These are phyloP conservation scores for Epinotia demarniana DNA, from an alignment of 2,888 invertebrate genomes.

Conservation along the genomic window DNA sequence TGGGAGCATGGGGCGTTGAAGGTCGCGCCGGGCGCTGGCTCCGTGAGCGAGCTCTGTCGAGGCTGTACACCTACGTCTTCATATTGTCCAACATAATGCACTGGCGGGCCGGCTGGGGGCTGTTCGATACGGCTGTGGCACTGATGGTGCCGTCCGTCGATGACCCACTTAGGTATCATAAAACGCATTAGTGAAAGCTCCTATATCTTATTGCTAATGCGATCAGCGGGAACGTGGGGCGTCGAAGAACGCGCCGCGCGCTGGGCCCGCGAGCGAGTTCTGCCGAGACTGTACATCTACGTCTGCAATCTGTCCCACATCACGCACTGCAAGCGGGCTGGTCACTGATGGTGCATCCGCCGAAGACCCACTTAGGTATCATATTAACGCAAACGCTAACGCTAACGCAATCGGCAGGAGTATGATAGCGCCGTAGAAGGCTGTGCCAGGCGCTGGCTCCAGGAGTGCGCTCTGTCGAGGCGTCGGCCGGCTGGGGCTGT, in stretches of 20 bases:
- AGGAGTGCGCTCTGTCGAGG: constrained; percentile 83
- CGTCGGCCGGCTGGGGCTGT: constrained; percentile 91
- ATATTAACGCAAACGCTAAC: too few species aligned
- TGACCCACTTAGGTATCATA: constrained; percentile 66
- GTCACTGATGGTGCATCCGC: constrained; percentile 69
- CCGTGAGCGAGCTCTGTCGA: constrained; percentile 78
- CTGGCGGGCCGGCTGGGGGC: constrained; percentile 94
- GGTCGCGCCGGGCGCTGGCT: constrained; percentile 66
- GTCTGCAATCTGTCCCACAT: constrained; percentile 91
- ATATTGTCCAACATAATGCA: constrained; percentile 92
- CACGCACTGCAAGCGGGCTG: constrained; percentile 95
- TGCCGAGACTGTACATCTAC: constrained; percentile 89
- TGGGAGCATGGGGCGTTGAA: constrained; percentile 62
- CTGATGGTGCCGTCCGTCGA: constrained; percentile 68
- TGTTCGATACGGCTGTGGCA: constrained; percentile 87
- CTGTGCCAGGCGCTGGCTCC: constrained; percentile 57
- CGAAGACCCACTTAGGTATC: too few species aligned
- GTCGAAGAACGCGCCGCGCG: constrained; percentile 47
- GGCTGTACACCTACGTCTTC: constrained; percentile 90
- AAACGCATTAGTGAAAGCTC: neutral
- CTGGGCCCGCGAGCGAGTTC: constrained; percentile 68
- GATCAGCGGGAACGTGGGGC: constrained; percentile 64
- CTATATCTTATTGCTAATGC: constrained; percentile 61
- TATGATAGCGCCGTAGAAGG: constrained; percentile 60
- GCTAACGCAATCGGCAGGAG: constrained; percentile 63